Conservation (phyloP, 2,113 vertebrate genomes). For the Crypturellus undulatus region DNA sequence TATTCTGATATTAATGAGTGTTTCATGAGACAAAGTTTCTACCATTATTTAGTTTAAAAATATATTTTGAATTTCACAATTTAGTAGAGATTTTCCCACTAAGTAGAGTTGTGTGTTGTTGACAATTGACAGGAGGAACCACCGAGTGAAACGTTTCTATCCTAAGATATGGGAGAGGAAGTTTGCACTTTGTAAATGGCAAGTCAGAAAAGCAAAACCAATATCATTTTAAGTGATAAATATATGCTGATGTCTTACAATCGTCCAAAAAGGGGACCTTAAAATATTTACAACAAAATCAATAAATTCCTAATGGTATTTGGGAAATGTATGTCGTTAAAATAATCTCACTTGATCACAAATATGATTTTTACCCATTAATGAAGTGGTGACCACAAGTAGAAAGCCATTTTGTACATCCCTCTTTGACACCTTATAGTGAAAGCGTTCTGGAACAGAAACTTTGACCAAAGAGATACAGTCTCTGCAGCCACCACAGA, state of each 20-base stretch:
- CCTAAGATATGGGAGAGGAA: background rate
- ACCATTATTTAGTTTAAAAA: background rate
- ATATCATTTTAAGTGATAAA: background rate
- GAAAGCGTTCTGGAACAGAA: background rate
- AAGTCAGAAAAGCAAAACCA: background rate
- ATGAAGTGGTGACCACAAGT: background rate
- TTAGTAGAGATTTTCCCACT: background rate
- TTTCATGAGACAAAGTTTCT: background rate
- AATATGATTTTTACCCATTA: background rate
- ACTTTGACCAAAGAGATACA: background rate
- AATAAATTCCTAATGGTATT: background rate
- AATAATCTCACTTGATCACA: background rate
- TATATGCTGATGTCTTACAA: background rate
- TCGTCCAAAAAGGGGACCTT: background rate
- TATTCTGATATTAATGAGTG: background rate
- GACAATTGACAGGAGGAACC: background rate
- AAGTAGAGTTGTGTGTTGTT: background rate
- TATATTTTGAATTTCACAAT: background rate
- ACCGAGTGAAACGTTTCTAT: background rate
- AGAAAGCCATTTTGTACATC: background rate
- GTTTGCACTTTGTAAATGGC: background rate
- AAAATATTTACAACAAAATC: background rate
- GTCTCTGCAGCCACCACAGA: background rate
- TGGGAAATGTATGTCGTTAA: background rate
- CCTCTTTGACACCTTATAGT: background rate